Evolutionary conservation across 64 coral and sea anemone genomes (phyloP).

Genomic region (Exaiptasia diaphana): DNA sequence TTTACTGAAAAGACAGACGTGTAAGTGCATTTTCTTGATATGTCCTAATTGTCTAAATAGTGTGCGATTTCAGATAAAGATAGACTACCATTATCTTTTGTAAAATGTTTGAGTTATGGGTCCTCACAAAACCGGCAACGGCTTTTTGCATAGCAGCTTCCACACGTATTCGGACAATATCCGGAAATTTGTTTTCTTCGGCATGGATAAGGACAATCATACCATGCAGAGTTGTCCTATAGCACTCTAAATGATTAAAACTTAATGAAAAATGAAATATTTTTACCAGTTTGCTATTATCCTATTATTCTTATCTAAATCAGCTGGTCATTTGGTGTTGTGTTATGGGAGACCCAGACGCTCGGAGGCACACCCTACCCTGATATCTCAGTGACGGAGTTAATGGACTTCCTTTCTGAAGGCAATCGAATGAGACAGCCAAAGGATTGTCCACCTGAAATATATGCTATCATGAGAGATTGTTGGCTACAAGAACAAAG

Average conservation of each 20-base stretch:
- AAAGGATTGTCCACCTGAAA: slow-evolving; percentile 25
- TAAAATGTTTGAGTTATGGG: too few relatives aligned
- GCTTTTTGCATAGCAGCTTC: too few relatives aligned
- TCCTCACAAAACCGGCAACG: too few relatives aligned
- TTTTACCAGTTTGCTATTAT: not conserved
- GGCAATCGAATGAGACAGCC: slow-evolving; percentile 34
- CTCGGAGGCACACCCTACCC: slow-evolving; percentile 59
- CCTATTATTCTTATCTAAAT: not conserved
- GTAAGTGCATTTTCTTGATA: slow-evolving; percentile 34
- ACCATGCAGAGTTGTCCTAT: too few relatives aligned
- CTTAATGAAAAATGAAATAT: not conserved
- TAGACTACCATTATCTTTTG: too few relatives aligned
- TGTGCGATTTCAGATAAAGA: too few relatives aligned
- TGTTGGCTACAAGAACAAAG: slow-evolving; percentile 25
- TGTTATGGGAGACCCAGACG: slow-evolving; percentile 47
- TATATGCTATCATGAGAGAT: slow-evolving; percentile 55
- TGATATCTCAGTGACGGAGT: slow-evolving; percentile 37
- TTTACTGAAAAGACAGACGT: slow-evolving; percentile 73
- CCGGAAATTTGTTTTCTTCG: too few relatives aligned
- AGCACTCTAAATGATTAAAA: not conserved
- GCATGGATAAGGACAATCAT: too few relatives aligned
- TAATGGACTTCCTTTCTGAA: slow-evolving; percentile 51
- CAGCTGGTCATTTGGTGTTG: slow-evolving; percentile 62
- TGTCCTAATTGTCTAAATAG: too few relatives aligned
- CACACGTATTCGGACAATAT: too few relatives aligned